These are phyloP conservation scores for Galerucella nymphaeae DNA, from an alignment of 2,888 invertebrate genomes.

Conservation along the genomic window DNA sequence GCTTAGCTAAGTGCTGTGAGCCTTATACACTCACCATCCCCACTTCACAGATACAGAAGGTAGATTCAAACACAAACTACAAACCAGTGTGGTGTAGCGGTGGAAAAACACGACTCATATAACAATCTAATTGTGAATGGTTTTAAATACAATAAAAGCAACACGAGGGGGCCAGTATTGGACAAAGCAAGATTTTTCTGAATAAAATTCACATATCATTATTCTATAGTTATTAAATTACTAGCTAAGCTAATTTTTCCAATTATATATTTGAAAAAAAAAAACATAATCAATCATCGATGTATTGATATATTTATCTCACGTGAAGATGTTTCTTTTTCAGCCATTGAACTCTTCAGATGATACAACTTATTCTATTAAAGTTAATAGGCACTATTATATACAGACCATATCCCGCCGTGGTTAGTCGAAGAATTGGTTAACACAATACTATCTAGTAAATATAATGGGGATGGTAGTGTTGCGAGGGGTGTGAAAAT, in stretches of 20 bases:
- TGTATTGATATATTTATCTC: slow-evolving; percentile 1
- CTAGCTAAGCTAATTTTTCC: not conserved
- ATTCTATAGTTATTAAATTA: not conserved
- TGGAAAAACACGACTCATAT: too few species aligned
- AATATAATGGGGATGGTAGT: slow-evolving; percentile 49
- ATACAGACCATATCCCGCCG: not conserved
- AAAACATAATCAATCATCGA: not conserved
- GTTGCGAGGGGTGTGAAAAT: slow-evolving; percentile 54
- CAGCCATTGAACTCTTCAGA: not conserved
- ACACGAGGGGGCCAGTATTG: too few species aligned
- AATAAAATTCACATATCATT: not conserved
- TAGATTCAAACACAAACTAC: too few species aligned
- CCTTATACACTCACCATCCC: too few species aligned
- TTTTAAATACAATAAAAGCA: too few species aligned
- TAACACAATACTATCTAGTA: slow-evolving; percentile 32
- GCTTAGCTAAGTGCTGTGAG: too few species aligned
- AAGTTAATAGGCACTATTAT: slow-evolving; percentile 10
- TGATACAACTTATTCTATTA: slow-evolving; percentile 15
- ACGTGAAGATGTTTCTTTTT: not conserved
- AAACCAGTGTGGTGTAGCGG: too few species aligned
- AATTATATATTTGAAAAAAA: not conserved
- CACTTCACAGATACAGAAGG: too few species aligned
- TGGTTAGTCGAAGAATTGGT: slow-evolving; percentile 32
- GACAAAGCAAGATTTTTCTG: too few species aligned
- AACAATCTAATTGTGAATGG: too few species aligned